phyloP scores from a whole-genome alignment of 2,797 vertebrate species.

The Pygocentrus nattereri region DNA sequence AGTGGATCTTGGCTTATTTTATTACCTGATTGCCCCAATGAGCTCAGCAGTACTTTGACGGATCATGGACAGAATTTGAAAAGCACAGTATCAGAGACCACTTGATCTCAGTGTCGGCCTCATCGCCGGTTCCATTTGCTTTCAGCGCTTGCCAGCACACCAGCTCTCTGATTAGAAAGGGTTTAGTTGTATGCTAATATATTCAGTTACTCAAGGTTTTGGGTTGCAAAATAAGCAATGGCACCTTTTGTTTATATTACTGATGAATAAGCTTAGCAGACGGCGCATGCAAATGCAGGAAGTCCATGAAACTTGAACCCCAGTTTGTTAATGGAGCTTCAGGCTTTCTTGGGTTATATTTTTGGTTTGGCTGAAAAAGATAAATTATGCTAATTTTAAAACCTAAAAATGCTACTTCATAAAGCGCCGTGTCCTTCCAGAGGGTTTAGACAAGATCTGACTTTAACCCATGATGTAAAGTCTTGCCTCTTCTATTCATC shows the following conservation, averaged over 20 bases:
- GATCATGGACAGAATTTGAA: constrained; percentile 7
- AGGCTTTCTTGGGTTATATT: background rate
- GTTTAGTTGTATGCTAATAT: background rate
- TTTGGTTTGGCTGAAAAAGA: background rate
- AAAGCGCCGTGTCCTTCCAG: background rate
- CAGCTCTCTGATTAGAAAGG: background rate
- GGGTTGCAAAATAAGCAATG: background rate
- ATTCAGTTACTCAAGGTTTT: background rate
- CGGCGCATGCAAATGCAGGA: constrained; percentile 4
- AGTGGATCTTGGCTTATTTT: constrained; percentile 15
- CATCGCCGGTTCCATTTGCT: background rate
- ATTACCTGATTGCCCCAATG: background rate
- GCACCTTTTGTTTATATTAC: constrained; percentile 3
- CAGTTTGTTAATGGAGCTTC: background rate
- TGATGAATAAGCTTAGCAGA: background rate
- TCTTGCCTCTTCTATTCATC: no score
- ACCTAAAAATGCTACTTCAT: background rate
- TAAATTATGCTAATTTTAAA: background rate
- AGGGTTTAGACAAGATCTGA: no score
- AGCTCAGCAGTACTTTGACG: background rate
- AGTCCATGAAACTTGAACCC: background rate
- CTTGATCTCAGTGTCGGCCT: background rate
- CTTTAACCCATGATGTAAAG: no score
- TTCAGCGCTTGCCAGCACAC: background rate
- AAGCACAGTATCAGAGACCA: background rate